These are phyloP conservation scores for Thermophis baileyi DNA, from an alignment of 2,113 vertebrate species.

Conservation along the genomic window DNA sequence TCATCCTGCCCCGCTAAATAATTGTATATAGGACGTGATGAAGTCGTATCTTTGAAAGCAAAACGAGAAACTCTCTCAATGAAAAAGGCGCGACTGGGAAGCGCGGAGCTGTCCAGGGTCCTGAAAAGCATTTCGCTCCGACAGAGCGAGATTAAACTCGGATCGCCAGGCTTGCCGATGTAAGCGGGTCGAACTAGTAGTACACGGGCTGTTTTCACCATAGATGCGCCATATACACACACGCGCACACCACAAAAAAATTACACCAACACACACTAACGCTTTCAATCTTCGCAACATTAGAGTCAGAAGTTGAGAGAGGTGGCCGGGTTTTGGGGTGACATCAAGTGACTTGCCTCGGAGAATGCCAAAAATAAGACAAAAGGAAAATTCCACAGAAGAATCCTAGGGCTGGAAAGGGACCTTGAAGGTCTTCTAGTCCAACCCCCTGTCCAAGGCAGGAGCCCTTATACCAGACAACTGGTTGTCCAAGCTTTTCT, in stretches of 20 bases:
- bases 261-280: neutral
- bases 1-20: neutral
- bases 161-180: neutral
- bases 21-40: neutral
- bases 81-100: neutral
- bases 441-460: no score
- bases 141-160: neutral
- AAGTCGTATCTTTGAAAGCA: neutral
- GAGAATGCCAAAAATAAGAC: neutral
- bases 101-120: neutral
- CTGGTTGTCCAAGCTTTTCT: no score
- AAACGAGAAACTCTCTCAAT: neutral
- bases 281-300: neutral
- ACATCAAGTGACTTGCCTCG: neutral
- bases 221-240: neutral
- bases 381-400: neutral
- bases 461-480: neutral
- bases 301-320: neutral
- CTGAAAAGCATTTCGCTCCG: neutral
- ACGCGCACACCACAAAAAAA: neutral
- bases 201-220: neutral
- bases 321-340: neutral
- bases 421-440: no score
- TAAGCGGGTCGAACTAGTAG: neutral
- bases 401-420: neutral